Base-by-base conservation (phyloP, 1,140 invertebrate species). In the Drosophila nigromelanica region DNA sequence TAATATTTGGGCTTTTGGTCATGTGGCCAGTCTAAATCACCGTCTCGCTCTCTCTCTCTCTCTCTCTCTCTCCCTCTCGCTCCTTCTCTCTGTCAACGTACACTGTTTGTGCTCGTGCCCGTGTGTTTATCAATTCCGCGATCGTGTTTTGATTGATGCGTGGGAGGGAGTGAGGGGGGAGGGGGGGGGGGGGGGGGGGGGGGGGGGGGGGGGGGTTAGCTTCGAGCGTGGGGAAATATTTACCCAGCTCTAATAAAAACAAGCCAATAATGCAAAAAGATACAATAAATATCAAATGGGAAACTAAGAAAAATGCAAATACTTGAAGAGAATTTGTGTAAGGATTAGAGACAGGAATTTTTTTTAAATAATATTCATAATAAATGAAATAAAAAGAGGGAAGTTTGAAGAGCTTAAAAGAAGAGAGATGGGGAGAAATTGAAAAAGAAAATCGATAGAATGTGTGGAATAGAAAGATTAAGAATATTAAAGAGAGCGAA, bases 71-170 rank as follows among this genome's bases (percentile, higher is more conserved):
- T 5, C 27, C 6, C 1, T 27, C 27, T 6, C 27, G 0, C 5
- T 27, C 24, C 10, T 15, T 35, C 45, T 37, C 14, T 18, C 2
- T 18, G 18, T 18, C 18, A 18, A 18, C 24, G 4, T 24, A 24
- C 21, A 1, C 12, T 24, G n/a, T 58, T 58, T 58, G 45, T 62
- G 15, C 66, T 45, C 66, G 58, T 61, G 55, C 18, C n/a, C 47
- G 48, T 52, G 1, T 45, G 37, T 58, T 72, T 72, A 72, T 67
- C 62, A 67, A 67, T 68, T 73, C 12, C 10, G 33, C 70, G 27
- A 73, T 59, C 47, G 48, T 35, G 40, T 68, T 54, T 15, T 68
- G 64, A 61, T 73, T 55, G 63, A 68, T 42, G 11, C 30, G 8
- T 8, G 1, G 45, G 3, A 2, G 48, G 24, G 14, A n/a, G 48